Base-by-base conservation (phyloP, 2,113 vertebrate genomes). In the Apistogramma diplotaenia region DNA sequence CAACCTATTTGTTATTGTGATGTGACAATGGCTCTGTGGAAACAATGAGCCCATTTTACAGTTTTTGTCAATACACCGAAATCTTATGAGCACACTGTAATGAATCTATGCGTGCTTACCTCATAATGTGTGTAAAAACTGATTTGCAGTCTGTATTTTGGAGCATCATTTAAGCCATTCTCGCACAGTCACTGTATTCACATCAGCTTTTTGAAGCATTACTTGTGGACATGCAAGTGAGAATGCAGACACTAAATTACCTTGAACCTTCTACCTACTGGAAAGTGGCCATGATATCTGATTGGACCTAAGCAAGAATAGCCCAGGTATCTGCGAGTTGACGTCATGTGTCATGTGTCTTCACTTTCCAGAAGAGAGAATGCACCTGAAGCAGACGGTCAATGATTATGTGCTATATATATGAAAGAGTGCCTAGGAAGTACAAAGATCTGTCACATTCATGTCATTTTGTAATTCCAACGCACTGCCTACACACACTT, bases 1-100 rank as follows among this genome's bases (percentile, higher is more conserved):
- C 16, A 85, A 82, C 75, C 85, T 60, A 67, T 76, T 82, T 21
- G 43, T 75, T 49, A 74, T 35, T 1, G 31, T 81, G 79, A 87
- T n/a, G 43, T 23, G 56, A 79, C 46, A 21, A 46, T 1, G 1
- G 37, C 16, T 33, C 25, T 4, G 57, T 6, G 3, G 76, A 75
- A 86, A 84, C 59, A 82, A 81, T 11, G 46, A 0, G 12, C 15
- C n/a, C 15, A 43, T 12, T 51, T 65, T 49, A 19, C 25, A 23
- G 21, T 31, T 35, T 53, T 83, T 10, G 43, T 81, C 67, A 73
- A 61, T 43, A 71, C 3, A 8, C 11, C 0, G 0, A n/a, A 61
- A 58, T n/a, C 21, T 57, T 8, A 43, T 4, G 11, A 53, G 40
- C 1, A 8, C 23, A 46, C 31, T 19, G 6, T 21, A 61, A 27